Base-by-base conservation (phyloP, 37 sponge, comb jelly and placozoan species). In the Lycopodina hypogea region DNA sequence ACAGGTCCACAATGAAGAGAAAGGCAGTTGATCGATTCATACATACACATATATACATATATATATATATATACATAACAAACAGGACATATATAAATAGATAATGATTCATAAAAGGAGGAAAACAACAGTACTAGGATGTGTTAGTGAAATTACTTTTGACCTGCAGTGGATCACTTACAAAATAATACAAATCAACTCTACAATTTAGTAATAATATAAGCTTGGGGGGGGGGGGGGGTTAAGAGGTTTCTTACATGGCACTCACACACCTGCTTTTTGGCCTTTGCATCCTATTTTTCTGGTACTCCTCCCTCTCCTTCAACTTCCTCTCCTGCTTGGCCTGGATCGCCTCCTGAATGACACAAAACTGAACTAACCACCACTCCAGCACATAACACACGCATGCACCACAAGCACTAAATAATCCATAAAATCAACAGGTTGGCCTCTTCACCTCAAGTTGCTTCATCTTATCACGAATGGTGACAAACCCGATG, bases 401-500 rank as follows among this genome's bases (percentile, higher is more conserved):
- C 67, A 65, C 78, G 45, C 74, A 15, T 51, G 56, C 59, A 56
- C 32, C 36, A 38, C 23, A 21, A 52, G 15, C 53, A 52, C 53
- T 52, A 17, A 8, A n/a, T n/a, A n/a, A 26, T 7, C 61, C 18
- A 22, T 60, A 17, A 60, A 6, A 60, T 6, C 18, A 17, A 22
- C 24, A 23, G 26, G 9, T 65, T 7, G 30, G 3, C 7, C 7
- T 45, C 11, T 86, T 68, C n/a, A 93, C 99, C 86, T 99, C 87
- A 33, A 99, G 45, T 24, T 80, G 72, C 23, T 59, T 84, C 28
- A 96, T 90, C 84, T 90, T 93, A 22, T 95, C 94, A 38, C 96
- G 71, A n/a, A 99, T 92, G 32, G 89, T 83, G 35, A 99, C 95
- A 79, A 93, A 99, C 12, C 99, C 99, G 66, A 99, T 84, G 74